Percentiles rank a stretch among this genome's conserved stretches.
phyloP scores from a whole-genome alignment of 2,888 invertebrate genomes.

The Copidosoma aretas region DNA sequence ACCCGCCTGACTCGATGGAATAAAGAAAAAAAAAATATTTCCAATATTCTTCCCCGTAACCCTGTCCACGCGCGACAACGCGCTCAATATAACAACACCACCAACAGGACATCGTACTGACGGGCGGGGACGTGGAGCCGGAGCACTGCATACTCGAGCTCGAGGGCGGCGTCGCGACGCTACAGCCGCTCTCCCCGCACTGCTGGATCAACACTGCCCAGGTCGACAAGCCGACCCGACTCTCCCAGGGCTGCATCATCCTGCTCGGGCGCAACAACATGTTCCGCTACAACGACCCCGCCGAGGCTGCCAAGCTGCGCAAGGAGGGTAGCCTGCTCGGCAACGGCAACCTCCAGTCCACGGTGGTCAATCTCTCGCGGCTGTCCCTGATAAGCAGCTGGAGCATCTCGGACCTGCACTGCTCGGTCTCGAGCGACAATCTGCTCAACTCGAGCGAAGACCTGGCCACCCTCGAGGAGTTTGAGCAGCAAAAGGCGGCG shows the following conservation, averaged over 20 bases:
- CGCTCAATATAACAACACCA: too few relatives aligned
- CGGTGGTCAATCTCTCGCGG: slow-evolving; percentile 62
- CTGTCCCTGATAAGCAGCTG: slow-evolving; percentile 54
- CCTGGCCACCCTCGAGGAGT: slow-evolving; percentile 56
- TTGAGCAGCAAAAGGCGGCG: slow-evolving; percentile 48
- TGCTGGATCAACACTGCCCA: slow-evolving; percentile 85
- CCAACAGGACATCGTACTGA: slow-evolving; percentile 79
- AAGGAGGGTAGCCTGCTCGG: slow-evolving; percentile 54
- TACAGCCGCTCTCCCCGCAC: slow-evolving; percentile 72
- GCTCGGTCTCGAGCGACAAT: slow-evolving; percentile 64
- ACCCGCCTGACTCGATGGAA: too few relatives aligned
- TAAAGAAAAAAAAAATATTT: too few relatives aligned
- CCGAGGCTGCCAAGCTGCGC: slow-evolving; percentile 75
- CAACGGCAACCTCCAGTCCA: slow-evolving; percentile 57
- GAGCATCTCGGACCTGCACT: slow-evolving; percentile 45
- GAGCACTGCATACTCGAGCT: slow-evolving; percentile 81
- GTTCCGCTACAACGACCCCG: slow-evolving; percentile 90
- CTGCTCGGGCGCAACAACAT: slow-evolving; percentile 80
- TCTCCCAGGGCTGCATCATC: slow-evolving; percentile 83
- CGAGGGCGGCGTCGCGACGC: slow-evolving; percentile 74
- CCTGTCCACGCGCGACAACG: too few relatives aligned
- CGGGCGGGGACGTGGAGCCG: slow-evolving; percentile 77
- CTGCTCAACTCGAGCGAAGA: slow-evolving; percentile 64
- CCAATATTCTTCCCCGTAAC: too few relatives aligned
- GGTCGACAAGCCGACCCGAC: slow-evolving; percentile 77